phyloP scores from a whole-genome alignment of 1,140 invertebrate species.

The Eriosoma lanigerum region DNA sequence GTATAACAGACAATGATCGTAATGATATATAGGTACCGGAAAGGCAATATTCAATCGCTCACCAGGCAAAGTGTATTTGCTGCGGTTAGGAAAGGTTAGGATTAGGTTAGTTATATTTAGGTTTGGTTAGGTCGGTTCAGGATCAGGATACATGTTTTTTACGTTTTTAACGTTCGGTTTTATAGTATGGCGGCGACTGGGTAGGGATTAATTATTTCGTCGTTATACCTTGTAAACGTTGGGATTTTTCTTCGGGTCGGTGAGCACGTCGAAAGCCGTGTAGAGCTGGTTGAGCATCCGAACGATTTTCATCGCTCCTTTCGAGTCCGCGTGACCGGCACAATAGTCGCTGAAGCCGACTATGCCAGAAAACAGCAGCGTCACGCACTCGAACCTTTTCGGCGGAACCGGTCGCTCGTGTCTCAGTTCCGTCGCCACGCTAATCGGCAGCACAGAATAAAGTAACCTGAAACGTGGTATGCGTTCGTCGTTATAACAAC shows the following conservation, averaged over 20 bases:
- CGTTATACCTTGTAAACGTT: conserved; percentile 91
- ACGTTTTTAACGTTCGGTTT: too few species aligned
- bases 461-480: conserved; percentile 68
- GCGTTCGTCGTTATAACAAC: too few species aligned
- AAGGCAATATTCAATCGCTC: too few species aligned
- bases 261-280: conserved; percentile 86
- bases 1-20: too few species aligned
- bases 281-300: conserved; percentile 88
- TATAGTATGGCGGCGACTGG: too few species aligned
- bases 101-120: too few species aligned
- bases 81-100: too few species aligned
- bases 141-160: too few species aligned
- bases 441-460: conserved; percentile 90
- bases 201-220: too few species aligned
- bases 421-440: conserved; percentile 88
- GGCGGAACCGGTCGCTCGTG: conserved; percentile 86
- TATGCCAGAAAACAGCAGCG: conserved; percentile 90
- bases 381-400: conserved; percentile 83
- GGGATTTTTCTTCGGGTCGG: conserved; percentile 86
- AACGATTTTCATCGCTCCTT: conserved; percentile 90
- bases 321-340: conserved; percentile 79
- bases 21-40: too few species aligned
- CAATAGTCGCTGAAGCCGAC: conserved; percentile 89
- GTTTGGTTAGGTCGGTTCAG: too few species aligned
- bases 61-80: too few species aligned